Conservation (phyloP, 2,113 vertebrate genomes). For the Tenrec ecaudatus region DNA sequence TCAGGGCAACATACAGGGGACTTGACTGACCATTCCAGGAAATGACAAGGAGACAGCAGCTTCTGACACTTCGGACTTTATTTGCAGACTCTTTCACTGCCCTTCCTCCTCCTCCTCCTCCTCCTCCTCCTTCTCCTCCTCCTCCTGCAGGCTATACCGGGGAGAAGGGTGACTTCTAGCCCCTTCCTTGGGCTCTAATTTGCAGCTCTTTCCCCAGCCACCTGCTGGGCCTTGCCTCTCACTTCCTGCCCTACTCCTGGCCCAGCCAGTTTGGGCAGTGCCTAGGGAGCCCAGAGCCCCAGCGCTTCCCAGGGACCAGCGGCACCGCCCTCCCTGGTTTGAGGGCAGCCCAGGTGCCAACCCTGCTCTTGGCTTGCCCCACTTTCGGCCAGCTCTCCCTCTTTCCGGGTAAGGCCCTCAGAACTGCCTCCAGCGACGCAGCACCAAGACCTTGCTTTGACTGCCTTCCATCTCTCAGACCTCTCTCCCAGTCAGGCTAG, state of each 20-base stretch:
- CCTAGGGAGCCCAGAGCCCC: slow-evolving; percentile 68
- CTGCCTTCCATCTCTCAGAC: slow-evolving; percentile 7
- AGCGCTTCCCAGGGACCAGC: slow-evolving; percentile 74
- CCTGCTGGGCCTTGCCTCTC: slow-evolving; percentile 57
- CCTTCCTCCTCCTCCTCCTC: slow-evolving; percentile 3
- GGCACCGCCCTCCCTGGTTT: slow-evolving; percentile 56
- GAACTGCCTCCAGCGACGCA: not conserved
- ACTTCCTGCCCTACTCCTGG: slow-evolving; percentile 76
- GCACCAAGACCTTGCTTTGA: slow-evolving; percentile 9
- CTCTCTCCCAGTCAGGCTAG: slow-evolving; percentile 13
- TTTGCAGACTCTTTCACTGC: slow-evolving; percentile 66
- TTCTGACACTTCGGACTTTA: slow-evolving; percentile 77
- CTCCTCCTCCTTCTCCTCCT: not conserved
- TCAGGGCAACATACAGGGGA: not conserved
- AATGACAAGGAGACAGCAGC: slow-evolving; percentile 66
- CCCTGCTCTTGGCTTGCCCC: slow-evolving; percentile 21
- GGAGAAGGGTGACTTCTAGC: slow-evolving; percentile 41
- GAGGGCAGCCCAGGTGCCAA: slow-evolving; percentile 68
- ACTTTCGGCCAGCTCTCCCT: not conserved
- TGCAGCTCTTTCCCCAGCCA: slow-evolving; percentile 63
- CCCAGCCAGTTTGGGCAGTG: slow-evolving; percentile 82
- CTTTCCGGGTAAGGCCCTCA: not conserved
- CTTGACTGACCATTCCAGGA: not conserved
- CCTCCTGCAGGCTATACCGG: slow-evolving; percentile 49
- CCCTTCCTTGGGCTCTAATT: slow-evolving; percentile 57